These are phyloP conservation scores for Heliocidaris tuberculata DNA, from an alignment of 35 echinoderm and acorn worm genomes.

Conservation along the genomic window DNA sequence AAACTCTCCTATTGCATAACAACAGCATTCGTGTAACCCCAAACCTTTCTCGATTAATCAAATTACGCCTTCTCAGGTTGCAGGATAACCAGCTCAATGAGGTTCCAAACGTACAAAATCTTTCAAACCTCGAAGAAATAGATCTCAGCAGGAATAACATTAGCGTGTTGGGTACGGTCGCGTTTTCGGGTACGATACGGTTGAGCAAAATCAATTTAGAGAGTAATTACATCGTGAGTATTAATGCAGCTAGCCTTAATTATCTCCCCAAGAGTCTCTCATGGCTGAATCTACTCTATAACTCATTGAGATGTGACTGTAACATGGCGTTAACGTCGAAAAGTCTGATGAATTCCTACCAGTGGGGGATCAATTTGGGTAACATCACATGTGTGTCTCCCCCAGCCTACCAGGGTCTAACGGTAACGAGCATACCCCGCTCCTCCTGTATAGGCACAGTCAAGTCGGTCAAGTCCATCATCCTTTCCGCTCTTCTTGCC, in stretches of 20 bases:
- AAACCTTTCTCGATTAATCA: background rate
- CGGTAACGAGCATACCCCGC: background rate
- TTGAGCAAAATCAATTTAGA: conserved; percentile 19
- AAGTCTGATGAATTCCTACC: background rate
- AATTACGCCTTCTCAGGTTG: background rate
- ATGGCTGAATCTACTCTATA: background rate
- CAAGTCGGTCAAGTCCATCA: conserved; percentile 21
- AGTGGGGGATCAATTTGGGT: conserved; percentile 6
- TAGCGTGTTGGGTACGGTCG: background rate
- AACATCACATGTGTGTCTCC: conserved; percentile 16
- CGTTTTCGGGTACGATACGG: background rate
- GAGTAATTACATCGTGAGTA: conserved; percentile 26
- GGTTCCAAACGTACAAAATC: conserved; percentile 29
- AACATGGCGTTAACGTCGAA: background rate
- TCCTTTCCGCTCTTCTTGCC: background rate
- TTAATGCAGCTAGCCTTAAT: background rate
- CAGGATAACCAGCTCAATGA: background rate
- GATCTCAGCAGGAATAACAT: conserved; percentile 43
- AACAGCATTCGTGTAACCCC: conserved; percentile 18
- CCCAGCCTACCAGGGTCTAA: background rate
- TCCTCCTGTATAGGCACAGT: background rate
- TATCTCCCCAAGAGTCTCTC: background rate
- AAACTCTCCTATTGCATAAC: conserved; percentile 23
- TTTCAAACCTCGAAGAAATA: background rate
- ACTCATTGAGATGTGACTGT: conserved; percentile 30